A percentile compares a stretch with the other conserved stretches of the same genome.
Conservation (phyloP, 2,113 vertebrate genomes). For the Lipotes vexillifer region DNA sequence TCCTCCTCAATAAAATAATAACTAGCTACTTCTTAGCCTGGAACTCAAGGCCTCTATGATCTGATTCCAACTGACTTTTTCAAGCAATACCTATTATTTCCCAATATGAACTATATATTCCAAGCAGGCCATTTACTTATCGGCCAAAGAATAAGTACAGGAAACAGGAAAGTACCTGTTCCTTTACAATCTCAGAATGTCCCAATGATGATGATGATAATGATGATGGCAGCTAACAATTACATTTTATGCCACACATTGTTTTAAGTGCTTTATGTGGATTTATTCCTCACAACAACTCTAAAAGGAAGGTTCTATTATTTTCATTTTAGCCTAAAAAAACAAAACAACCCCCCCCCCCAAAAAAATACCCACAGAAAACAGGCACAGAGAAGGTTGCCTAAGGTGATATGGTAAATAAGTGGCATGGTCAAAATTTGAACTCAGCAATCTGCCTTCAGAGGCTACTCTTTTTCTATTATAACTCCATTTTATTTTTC, state of each 20-base stretch:
- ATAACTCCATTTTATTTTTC: slow-evolving; percentile 6
- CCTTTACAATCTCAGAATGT: background rate
- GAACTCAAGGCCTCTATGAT: background rate
- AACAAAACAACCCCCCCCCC: background rate
- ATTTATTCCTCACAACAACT: slow-evolving; percentile 1
- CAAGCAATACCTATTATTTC: background rate
- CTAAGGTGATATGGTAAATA: background rate
- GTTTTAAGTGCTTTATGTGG: background rate
- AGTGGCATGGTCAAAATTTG: background rate
- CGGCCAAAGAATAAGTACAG: background rate
- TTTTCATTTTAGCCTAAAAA: background rate
- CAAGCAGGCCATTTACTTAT: background rate
- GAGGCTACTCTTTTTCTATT: background rate
- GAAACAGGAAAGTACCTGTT: background rate
- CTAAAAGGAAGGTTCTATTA: background rate
- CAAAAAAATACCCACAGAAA: background rate
- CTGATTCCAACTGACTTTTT: background rate
- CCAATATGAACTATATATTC: background rate
- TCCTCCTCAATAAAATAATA: slow-evolving; percentile 5
- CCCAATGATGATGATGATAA: background rate
- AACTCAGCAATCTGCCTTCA: background rate
- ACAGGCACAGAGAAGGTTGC: background rate
- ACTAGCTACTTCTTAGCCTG: background rate
- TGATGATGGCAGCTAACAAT: background rate
- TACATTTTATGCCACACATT: background rate